Base-by-base conservation (phyloP, 1,140 invertebrate genomes). In the Calycopis cecrops region DNA sequence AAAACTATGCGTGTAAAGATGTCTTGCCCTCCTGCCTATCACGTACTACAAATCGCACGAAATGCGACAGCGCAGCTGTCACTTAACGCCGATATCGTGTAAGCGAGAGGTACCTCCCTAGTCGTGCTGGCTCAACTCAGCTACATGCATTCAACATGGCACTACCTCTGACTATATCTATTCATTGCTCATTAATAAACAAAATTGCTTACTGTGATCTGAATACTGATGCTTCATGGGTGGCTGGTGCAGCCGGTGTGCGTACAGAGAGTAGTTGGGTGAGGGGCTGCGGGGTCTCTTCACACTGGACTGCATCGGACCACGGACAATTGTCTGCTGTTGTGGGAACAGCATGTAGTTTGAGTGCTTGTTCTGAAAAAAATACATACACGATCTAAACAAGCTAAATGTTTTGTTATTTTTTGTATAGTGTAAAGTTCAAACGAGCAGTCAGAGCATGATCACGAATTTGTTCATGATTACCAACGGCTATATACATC, bases 271-370 rank as follows among this genome's bases (percentile, higher is more conserved):
- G 54, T 90, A 90, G 4, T 87, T 88, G 0, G 89, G 89, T 6
- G 89, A 90, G 0, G 90, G 89, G 50, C 89, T 90, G 3, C 89
- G 76, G 6, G 78, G 83, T 9, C 90, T 74, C 59, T 91, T 91
- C 1, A 87, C 81, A 35, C 79, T 80, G 0, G 71, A 73, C 44
- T 85, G 79, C 47, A 85, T 79, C 0, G 82, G 78, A 7, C 77
- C 77, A 14, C 79, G 70, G 8, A 83, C 76, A 47, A 82, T 73
- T 4, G 67, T 75, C 59, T 78, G 77, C 62, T 79, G 73, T 69
- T 71, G 67, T 49, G 72, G 65, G 54, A 75, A 72, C 65, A 75
- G 59, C 70, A 69, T 72, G 70, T 71, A 71, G 63, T 75, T 75
- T 64, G 72, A 75, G 59, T 75, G 66, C 59, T 69, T 67, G 58